phyloP scores from a whole-genome alignment of 2,888 invertebrate genomes.

The Desoria tigrina region DNA sequence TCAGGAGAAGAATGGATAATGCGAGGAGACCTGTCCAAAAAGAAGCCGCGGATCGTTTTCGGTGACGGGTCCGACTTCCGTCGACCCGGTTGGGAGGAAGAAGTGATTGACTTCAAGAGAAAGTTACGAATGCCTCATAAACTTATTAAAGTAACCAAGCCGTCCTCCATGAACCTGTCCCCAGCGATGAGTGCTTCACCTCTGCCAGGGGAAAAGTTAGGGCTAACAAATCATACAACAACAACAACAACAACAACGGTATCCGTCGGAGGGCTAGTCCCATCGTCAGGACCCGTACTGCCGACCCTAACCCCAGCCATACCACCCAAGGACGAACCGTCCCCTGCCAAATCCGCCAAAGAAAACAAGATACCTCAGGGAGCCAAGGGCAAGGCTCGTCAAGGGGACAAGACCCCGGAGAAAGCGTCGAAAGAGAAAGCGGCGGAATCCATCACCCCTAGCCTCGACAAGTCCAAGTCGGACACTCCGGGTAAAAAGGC shows the following conservation, averaged over 20 bases:
- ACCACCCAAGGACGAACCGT: slow-evolving; percentile 32
- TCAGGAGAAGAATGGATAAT: slow-evolving; percentile 54
- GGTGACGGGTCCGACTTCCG: slow-evolving; percentile 72
- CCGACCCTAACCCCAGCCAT: slow-evolving; percentile 21
- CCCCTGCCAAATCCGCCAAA: slow-evolving; percentile 44
- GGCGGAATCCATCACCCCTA: slow-evolving; percentile 18
- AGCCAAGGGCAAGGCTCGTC: slow-evolving; percentile 47
- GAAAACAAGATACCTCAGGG: slow-evolving; percentile 45
- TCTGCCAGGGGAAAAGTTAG: slow-evolving; percentile 34
- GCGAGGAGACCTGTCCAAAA: slow-evolving; percentile 49
- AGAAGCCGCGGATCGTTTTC: slow-evolving; percentile 48
- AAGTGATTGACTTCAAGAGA: slow-evolving; percentile 77
- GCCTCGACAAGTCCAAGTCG: slow-evolving; percentile 43
- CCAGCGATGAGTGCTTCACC: slow-evolving; percentile 71
- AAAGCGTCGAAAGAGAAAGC: slow-evolving; percentile 53
- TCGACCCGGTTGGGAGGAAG: slow-evolving; percentile 77
- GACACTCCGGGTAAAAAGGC: slow-evolving; percentile 54
- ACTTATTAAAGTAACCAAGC: slow-evolving; percentile 75
- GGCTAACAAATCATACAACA: background rate
- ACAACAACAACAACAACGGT: background rate
- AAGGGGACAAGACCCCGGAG: slow-evolving; percentile 44
- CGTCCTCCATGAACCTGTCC: slow-evolving; percentile 58
- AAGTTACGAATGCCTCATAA: slow-evolving; percentile 78
- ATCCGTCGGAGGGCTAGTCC: slow-evolving; percentile 5
- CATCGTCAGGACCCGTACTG: slow-evolving; percentile 12